phyloP scores from a whole-genome alignment of 2,888 invertebrate genomes.

The Xestia ashworthii region DNA sequence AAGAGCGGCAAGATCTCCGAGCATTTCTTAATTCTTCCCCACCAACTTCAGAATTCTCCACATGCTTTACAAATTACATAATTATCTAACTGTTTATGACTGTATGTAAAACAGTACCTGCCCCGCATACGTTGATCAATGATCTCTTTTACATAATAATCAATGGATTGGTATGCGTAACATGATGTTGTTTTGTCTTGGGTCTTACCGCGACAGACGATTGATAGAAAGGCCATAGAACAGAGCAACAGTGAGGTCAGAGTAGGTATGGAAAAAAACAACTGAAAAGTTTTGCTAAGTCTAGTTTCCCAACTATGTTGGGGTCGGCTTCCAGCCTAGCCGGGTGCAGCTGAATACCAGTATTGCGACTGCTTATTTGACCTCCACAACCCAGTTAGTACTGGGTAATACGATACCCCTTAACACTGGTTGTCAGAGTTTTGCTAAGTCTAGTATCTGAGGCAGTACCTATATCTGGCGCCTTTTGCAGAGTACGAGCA shows the following conservation, averaged over 20 bases:
- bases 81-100: constrained; percentile 38
- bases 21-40: not conserved
- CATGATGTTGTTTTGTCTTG: constrained; percentile 1
- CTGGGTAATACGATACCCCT: too few relatives aligned
- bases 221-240: not conserved
- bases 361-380: too few relatives aligned
- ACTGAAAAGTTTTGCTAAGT: too few relatives aligned
- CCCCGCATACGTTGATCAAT: constrained; percentile 20
- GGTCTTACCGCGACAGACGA: constrained; percentile 17
- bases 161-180: constrained; percentile 4
- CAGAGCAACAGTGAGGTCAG: not conserved
- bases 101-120: constrained; percentile 43
- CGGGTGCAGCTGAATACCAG: too few relatives aligned
- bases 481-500: too few relatives aligned
- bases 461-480: too few relatives aligned
- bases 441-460: too few relatives aligned
- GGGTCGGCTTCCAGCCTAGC: too few relatives aligned
- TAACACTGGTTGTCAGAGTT: too few relatives aligned
- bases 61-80: constrained; percentile 44
- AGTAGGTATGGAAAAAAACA: not conserved
- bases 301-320: too few relatives aligned
- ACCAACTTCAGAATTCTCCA: not conserved
- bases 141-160: constrained; percentile 43
- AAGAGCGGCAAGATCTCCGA: not conserved
- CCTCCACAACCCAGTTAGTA: too few relatives aligned